Conservation (phyloP, 2,888 invertebrate genomes). For the Lamellibrachia columna region DNA sequence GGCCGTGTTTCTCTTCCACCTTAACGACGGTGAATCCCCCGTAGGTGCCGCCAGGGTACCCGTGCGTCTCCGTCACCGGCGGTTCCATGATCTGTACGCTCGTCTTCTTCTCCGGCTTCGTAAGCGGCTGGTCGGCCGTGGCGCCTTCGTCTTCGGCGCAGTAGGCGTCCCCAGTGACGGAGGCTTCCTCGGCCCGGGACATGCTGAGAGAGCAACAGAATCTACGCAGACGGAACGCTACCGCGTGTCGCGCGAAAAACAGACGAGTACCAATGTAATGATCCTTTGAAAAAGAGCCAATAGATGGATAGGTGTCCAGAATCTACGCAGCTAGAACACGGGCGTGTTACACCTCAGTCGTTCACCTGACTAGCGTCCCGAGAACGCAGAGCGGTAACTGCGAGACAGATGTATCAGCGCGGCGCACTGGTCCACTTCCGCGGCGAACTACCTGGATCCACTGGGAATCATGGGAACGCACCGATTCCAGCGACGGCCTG, state of each 20-base stretch:
- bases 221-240: background rate
- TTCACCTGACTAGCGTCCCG: background rate
- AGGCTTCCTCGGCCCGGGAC: background rate
- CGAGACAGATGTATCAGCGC: background rate
- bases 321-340: background rate
- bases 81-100: conserved; percentile 50
- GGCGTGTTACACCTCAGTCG: background rate
- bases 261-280: background rate
- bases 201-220: background rate
- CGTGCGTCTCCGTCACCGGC: conserved; percentile 45
- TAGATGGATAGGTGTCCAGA: background rate
- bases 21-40: conserved; percentile 46
- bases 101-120: conserved; percentile 26
- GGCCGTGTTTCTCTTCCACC: conserved; percentile 73
- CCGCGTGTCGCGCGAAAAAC: background rate
- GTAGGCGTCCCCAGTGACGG: background rate
- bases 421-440: background rate
- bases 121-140: background rate
- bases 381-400: background rate
- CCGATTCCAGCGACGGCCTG: conserved; percentile 1
- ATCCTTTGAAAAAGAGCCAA: background rate
- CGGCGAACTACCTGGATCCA: background rate
- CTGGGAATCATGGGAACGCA: background rate
- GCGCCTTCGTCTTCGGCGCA: background rate
- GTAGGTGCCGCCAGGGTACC: conserved; percentile 31